Percentiles rank a stretch among this genome's conserved stretches.
Evolutionary conservation across 2,888 invertebrate genomes (phyloP).

Genomic region (Tiliacea aurago): DNA sequence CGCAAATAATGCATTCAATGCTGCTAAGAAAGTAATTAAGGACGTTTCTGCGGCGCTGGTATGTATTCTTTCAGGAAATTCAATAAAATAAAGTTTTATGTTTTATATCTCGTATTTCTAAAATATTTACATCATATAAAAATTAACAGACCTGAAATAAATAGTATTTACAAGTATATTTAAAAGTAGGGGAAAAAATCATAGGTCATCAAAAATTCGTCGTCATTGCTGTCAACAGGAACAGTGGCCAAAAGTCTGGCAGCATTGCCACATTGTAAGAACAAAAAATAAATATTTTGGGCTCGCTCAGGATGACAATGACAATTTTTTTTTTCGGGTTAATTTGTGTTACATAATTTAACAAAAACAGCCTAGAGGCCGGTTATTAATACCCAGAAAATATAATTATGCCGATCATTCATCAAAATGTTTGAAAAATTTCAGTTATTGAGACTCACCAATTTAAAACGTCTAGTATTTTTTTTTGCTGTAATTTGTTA

Average conservation of each 20-base stretch:
- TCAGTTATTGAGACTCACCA: not conserved
- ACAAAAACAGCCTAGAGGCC: constrained; percentile 26
- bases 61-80: constrained; percentile 14
- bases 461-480: not conserved
- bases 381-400: constrained; percentile 24
- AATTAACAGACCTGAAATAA: too few relatives aligned
- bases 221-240: too few relatives aligned
- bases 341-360: constrained; percentile 34
- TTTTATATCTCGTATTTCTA: too few relatives aligned
- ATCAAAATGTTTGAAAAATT: not conserved
- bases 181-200: too few relatives aligned
- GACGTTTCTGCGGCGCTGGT: not conserved
- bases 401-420: constrained; percentile 22
- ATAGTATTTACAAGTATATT: too few relatives aligned
- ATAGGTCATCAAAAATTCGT: too few relatives aligned
- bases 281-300: constrained; percentile 19
- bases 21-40: constrained; percentile 44
- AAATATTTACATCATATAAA: too few relatives aligned
- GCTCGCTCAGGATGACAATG: constrained; percentile 19
- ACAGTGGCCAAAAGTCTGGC: too few relatives aligned
- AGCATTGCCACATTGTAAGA: too few relatives aligned
- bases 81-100: not conserved
- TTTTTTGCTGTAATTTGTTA: not conserved
- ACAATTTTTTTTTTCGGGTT: constrained; percentile 38
- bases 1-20: constrained; percentile 22